Conservation (phyloP, 2,888 invertebrate genomes). For the Anoplius nigerrimus region DNA sequence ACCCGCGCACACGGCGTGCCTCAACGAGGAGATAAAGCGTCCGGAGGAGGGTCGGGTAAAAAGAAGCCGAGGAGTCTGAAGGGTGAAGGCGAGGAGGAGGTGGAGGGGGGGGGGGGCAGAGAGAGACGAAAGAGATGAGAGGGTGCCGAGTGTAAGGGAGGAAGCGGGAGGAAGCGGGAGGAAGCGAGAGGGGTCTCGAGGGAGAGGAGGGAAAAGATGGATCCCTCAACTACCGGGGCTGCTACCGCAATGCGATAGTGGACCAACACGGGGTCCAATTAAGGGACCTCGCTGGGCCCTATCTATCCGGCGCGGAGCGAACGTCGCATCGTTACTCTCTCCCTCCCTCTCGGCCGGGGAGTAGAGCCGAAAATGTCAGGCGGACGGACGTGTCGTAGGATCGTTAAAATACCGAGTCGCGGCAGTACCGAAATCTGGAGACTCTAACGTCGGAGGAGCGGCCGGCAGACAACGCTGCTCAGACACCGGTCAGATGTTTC, state of each 20-base stretch:
- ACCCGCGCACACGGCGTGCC: constrained; percentile 65
- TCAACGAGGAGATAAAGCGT: constrained; percentile 57
- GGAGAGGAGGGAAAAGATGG: constrained; percentile 12
- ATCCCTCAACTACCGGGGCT: constrained; percentile 60
- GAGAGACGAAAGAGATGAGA: constrained; percentile 4
- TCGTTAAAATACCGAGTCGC: constrained; percentile 71
- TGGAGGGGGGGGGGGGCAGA: background rate
- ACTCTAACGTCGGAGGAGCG: constrained; percentile 18
- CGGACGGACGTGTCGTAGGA: constrained; percentile 66
- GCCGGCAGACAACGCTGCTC: background rate
- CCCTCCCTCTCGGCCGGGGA: constrained; percentile 6
- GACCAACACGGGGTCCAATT: constrained; percentile 71
- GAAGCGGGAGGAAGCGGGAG: background rate
- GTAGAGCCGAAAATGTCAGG: constrained; percentile 64
- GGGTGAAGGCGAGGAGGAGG: background rate
- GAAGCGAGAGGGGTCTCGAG: background rate
- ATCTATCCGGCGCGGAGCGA: constrained; percentile 56
- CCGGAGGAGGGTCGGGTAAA: constrained; percentile 20
- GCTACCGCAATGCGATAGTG: constrained; percentile 66
- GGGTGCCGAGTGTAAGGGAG: background rate
- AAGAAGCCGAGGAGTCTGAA: constrained; percentile 37
- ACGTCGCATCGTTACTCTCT: constrained; percentile 40
- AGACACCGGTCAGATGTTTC: constrained; percentile 28
- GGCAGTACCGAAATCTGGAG: constrained; percentile 56
- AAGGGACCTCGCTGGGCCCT: constrained; percentile 57